Evolutionary conservation across 1,140 invertebrate genomes (phyloP), one percentile per base, ranked within the genome.

Genomic region (Mizuhopecten yessoensis): DNA sequence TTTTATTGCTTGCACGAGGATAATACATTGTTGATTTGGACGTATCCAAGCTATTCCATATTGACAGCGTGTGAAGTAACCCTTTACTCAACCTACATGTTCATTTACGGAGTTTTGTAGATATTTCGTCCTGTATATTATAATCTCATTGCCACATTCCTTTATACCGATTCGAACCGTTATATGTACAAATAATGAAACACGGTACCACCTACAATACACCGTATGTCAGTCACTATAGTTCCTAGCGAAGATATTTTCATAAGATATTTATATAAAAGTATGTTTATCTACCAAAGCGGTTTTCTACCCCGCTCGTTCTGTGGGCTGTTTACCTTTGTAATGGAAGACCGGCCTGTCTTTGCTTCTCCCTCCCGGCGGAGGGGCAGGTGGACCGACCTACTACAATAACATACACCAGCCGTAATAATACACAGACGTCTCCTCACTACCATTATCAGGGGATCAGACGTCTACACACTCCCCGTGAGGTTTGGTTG

Each of bases 221-320:
- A 29, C 57, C 11, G 57, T 75, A 75, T 29, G 57, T n/a, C 57
- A 75, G 9, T n/a, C n/a, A n/a, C n/a, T 75, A 75, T n/a, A n/a
- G n/a, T 75, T 29, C n/a, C 57, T 75, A 29, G 1, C 5, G 23
- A 9, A 75, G 57, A 75, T 75, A 29, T 75, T 75, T 75, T 75
- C 57, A 75, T 75, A 75, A 75, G 23, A 75, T n/a, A 75, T 75
- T 75, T 75, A 75, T 75, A 75, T 75, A 75, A 75, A 75, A 29
- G 57, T 75, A 29, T 75, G 23, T 75, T 75, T 75, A 75, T 75
- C 57, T 75, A 29, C 57, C 57, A 75, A 29, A 7, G 0, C 57
- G 57, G 11, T 75, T 75, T 39, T 49, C 45, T 29, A n/a, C 17
- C 23, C n/a, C n/a, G 57, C 9, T 75, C 23, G 23, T 45, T 13